These are phyloP conservation scores for Cephonodes hylas DNA, from an alignment of 2,888 invertebrate species.

Conservation along the genomic window DNA sequence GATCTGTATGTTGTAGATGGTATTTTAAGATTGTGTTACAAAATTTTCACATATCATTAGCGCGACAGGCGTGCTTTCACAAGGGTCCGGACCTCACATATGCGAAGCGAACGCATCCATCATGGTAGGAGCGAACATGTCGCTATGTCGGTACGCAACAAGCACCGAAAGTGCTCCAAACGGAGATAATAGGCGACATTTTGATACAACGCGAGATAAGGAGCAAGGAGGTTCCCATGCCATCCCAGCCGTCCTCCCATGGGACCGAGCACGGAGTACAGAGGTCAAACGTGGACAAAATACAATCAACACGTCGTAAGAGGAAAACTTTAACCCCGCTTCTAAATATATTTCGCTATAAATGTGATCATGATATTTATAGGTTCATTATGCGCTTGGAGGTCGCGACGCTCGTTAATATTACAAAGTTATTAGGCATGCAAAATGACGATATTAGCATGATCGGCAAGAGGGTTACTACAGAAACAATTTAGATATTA, in stretches of 20 bases:
- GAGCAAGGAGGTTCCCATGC: slow-evolving; percentile 70
- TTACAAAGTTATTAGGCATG: slow-evolving; percentile 43
- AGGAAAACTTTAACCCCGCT: slow-evolving; percentile 17
- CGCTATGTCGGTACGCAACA: slow-evolving; percentile 66
- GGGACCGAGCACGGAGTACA: slow-evolving; percentile 48
- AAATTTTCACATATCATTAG: slow-evolving; percentile 21
- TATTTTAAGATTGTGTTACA: slow-evolving; percentile 18
- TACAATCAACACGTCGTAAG: slow-evolving; percentile 33
- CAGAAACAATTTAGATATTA: slow-evolving; percentile 41
- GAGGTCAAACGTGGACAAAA: slow-evolving; percentile 66
- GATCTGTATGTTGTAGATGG: slow-evolving; percentile 10
- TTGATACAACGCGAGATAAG: slow-evolving; percentile 77
- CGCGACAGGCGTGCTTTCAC: slow-evolving; percentile 44
- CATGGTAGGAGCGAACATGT: slow-evolving; percentile 68
- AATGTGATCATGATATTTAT: slow-evolving; percentile 38
- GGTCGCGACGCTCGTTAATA: slow-evolving; percentile 37
- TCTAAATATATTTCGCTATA: slow-evolving; percentile 10
- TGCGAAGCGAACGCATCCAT: slow-evolving; percentile 66
- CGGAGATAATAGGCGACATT: slow-evolving; percentile 78
- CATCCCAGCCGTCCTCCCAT: slow-evolving; percentile 53
- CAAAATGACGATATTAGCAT: slow-evolving; percentile 41
- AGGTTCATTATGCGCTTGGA: slow-evolving; percentile 33
- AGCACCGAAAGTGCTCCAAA: slow-evolving; percentile 72
- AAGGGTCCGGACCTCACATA: slow-evolving; percentile 54
- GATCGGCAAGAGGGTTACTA: slow-evolving; percentile 37